phyloP scores from a whole-genome alignment of 2,888 invertebrate genomes.

The Lasioglossum figueresi region DNA sequence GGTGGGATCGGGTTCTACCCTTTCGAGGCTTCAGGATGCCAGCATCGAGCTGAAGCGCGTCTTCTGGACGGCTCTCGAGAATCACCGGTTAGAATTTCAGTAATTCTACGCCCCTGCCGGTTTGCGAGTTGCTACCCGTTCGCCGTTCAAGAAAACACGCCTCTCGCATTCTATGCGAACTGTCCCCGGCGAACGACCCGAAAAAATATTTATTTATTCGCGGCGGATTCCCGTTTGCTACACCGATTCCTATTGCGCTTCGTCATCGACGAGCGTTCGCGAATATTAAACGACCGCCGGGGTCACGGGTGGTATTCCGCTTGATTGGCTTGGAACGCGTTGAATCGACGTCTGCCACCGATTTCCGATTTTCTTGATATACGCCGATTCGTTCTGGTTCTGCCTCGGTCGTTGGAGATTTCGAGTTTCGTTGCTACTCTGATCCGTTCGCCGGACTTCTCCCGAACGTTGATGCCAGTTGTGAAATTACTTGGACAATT shows the following conservation, averaged over 20 bases:
- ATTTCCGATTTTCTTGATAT: not conserved
- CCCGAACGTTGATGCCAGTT: no score
- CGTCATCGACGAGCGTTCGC: conserved; percentile 42
- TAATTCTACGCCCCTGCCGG: conserved; percentile 63
- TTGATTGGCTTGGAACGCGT: not conserved
- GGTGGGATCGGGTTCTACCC: conserved; percentile 53
- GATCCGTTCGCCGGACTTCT: no score
- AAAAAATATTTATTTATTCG: conserved; percentile 52
- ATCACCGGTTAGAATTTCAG: conserved; percentile 66
- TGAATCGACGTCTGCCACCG: not conserved
- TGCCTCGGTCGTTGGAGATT: not conserved
- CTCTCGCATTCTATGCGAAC: conserved; percentile 25
- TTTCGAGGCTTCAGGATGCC: conserved; percentile 53
- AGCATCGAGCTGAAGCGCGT: conserved; percentile 58
- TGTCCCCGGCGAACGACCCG: conserved; percentile 41
- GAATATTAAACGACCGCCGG: conserved; percentile 42
- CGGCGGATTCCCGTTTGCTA: not conserved
- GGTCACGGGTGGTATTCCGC: conserved; percentile 25
- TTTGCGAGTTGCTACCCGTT: conserved; percentile 7
- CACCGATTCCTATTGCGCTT: conserved; percentile 35
- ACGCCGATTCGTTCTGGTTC: not conserved
- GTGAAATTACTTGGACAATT: no score
- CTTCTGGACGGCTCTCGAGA: conserved; percentile 41
- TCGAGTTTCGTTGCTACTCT: not conserved
- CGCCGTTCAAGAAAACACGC: conserved; percentile 21